A percentile compares a stretch with the other conserved stretches of the same genome.
Conservation (phyloP, 2,888 invertebrate genomes). For the Notodonta ziczac region DNA sequence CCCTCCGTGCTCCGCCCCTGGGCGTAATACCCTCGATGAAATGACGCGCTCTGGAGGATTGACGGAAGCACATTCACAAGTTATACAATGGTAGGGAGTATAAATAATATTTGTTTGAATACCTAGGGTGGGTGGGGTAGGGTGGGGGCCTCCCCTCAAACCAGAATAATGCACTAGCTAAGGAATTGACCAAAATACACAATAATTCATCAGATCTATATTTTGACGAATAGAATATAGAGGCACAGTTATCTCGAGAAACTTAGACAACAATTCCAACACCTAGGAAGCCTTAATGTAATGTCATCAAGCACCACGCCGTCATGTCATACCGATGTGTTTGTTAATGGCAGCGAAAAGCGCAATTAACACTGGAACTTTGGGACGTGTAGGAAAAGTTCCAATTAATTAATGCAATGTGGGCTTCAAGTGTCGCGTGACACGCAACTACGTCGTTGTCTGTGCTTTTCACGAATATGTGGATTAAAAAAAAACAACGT, state of each 20-base stretch:
- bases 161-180: no score
- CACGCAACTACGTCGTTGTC: conserved; percentile 54
- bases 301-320: conserved; percentile 41
- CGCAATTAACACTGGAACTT: conserved; percentile 68
- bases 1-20: conserved; percentile 23
- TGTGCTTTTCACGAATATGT: neutral
- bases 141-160: no score
- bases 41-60: conserved; percentile 38
- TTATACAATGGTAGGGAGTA: neutral
- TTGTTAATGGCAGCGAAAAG: conserved; percentile 54
- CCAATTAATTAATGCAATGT: conserved; percentile 69
- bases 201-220: no score
- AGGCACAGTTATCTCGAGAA: conserved; percentile 2
- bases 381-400: conserved; percentile 56
- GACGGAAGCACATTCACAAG: neutral
- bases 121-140: no score
- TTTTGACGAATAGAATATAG: no score
- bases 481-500: neutral
- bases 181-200: no score
- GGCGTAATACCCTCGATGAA: conserved; percentile 32
- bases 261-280: conserved; percentile 19
- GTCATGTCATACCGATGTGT: conserved; percentile 45
- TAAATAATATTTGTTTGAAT: neutral
- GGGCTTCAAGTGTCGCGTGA: conserved; percentile 57
- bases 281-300: conserved; percentile 33